Evolutionary conservation across 2,888 invertebrate species (phyloP), one percentile per base, ranked within the genome.

Genomic region (Meandrusa payeni): DNA sequence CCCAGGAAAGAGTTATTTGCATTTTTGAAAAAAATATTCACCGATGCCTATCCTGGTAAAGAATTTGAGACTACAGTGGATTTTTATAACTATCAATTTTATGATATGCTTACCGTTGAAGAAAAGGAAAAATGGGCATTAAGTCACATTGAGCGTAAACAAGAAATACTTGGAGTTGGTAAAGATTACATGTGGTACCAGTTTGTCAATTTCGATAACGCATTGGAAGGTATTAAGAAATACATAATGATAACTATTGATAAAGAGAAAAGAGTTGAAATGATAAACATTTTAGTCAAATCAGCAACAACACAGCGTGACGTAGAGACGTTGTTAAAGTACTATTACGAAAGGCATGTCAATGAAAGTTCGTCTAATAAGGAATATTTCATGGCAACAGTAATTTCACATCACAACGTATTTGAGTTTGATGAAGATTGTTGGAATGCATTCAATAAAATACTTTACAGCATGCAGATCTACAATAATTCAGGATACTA

Each of bases 51-150:
- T 55, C 57, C 64, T 1, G 46, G 39, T 4, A 44, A 61, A 46
- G 43, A 51, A 38, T 76, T 77, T 52, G 76, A 77, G 57, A 68
- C 55, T 48, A 37, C 26, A 5, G 20, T 41, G n/a, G 5, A 47
- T 0, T 79, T 78, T 49, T 68, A 66, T 49, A 10, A 51, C 0
- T 42, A 38, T 2, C 19, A 52, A 0, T 66, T 55, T 38, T 69
- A 62, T 43, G 42, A 55, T 15, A 43, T 74, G 9, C 67, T 79
- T 58, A 66, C 67, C 3, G 1, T n/a, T 17, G 53, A 61, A 10
- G 63, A 75, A 36, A 59, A 44, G 46, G 70, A 77, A 54, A 24
- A 39, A 26, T 78, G 77, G 77, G 75, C 76, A n/a, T 46, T 74
- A 9, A 45, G 50, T 11, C 64, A 78, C 20, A 48, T 77, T 38